Base-by-base conservation (phyloP, 2,113 vertebrate genomes). In the Odontesthes bonariensis region DNA sequence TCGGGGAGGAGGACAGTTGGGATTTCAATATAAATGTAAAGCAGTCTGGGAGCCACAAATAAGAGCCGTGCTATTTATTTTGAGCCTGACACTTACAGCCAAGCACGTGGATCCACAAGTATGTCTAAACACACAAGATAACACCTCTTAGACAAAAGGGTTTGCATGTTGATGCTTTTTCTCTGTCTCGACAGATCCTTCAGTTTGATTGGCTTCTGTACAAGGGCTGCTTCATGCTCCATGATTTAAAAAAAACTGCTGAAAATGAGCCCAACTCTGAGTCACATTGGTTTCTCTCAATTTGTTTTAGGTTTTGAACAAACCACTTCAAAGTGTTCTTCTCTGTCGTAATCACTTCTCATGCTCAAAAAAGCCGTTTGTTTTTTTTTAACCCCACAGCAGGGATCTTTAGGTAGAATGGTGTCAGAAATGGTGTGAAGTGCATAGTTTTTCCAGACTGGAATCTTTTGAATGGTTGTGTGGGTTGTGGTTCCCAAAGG, bases 21-120 rank as follows among this genome's bases (percentile, higher is more conserved):
- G 76, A 82, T 90, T 90, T 87, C 89, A 90, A 91, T 92, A 86
- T 90, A 92, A 90, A 91, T 91, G 88, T 92, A 87, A 91, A 91
- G 82, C 70, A 89, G 87, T 75, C 70, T 1, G 17, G 42, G 54
- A 72, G 68, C 58, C 77, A 68, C 88, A 79, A 77, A 84, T 72
- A 69, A 84, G 60, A 56, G 69, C 66, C 58, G 31, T 42, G 71
- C 22, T 67, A 75, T 81, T 79, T 86, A 77, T 82, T 77, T 81
- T 78, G 38, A 58, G 47, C 56, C 60, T 76, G 69, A 74, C 61
- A 71, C 69, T 71, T 68, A 12, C 58, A 82, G 56, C 70, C 47
- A 42, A 56, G 31, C 53, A 13, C 73, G 31, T 9, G 38, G 63
- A 59, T 55, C n/a, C 70, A 38, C 44, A 58, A 72, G 69, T 56